These are phyloP conservation scores for Pleuronectes platessa DNA, from an alignment of 2,113 vertebrate species.

Conservation along the genomic window DNA sequence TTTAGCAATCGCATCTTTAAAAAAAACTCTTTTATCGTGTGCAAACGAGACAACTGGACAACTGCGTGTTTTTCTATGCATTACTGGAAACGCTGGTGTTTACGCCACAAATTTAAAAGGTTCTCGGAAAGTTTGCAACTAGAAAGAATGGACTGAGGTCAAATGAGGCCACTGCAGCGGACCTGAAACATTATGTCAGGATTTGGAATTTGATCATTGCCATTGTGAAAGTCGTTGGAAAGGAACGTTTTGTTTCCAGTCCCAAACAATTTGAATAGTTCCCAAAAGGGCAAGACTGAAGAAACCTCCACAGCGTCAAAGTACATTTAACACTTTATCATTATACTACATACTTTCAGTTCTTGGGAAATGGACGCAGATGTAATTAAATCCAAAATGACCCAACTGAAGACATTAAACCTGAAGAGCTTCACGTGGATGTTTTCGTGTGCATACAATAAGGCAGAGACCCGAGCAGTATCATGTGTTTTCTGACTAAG, in stretches of 20 bases:
- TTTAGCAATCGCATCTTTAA: slow-evolving; percentile 36
- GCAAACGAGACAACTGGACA: slow-evolving; percentile 40
- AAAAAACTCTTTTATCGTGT: slow-evolving; percentile 47
- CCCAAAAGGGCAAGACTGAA: neutral
- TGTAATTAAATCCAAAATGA: neutral
- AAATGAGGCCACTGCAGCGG: slow-evolving; percentile 24
- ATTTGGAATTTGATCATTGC: slow-evolving; percentile 14
- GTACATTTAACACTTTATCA: neutral
- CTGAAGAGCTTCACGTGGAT: no score
- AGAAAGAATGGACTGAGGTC: neutral
- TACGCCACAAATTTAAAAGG: neutral
- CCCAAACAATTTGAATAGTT: neutral
- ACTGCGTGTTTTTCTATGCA: slow-evolving; percentile 39
- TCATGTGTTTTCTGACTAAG: slow-evolving; percentile 76
- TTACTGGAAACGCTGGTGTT: slow-evolving; percentile 20
- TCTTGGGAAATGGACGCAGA: neutral
- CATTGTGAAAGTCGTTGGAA: slow-evolving; percentile 22
- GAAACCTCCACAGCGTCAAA: neutral
- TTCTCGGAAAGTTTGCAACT: slow-evolving; percentile 25
- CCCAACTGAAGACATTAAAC: slow-evolving; percentile 53
- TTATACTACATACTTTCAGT: neutral
- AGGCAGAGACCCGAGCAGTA: no score
- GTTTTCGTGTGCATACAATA: no score
- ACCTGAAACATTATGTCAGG: slow-evolving; percentile 14
- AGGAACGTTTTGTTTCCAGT: neutral